Evolutionary conservation across 1,140 invertebrate genomes (phyloP).

Genomic region (Calycopis cecrops): DNA sequence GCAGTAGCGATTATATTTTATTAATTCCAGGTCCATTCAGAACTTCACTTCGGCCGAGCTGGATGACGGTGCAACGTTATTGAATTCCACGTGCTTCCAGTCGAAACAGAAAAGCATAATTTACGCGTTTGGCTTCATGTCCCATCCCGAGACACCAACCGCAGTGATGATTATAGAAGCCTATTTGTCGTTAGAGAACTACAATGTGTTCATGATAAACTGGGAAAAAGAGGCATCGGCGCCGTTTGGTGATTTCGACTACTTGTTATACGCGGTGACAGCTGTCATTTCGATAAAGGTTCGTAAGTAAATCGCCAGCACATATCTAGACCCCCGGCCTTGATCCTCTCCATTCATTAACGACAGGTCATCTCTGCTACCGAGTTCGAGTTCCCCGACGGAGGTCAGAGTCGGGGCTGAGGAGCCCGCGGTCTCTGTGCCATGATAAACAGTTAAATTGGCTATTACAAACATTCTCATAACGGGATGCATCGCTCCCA

Average conservation of each 20-base stretch:
- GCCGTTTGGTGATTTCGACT: not conserved
- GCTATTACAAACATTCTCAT: too few species aligned
- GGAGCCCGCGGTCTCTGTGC: too few species aligned
- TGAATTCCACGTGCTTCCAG: conserved; percentile 14
- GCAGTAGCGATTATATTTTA: not conserved
- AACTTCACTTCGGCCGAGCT: not conserved
- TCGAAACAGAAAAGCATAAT: conserved; percentile 9
- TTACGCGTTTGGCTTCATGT: conserved; percentile 17
- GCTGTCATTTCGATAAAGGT: conserved; percentile 10
- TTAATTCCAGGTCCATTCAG: not conserved
- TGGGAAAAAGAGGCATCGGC: conserved; percentile 17
- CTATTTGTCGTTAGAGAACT: conserved; percentile 7
- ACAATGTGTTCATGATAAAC: conserved; percentile 16
- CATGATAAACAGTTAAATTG: too few species aligned
- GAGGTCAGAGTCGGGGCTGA: too few species aligned
- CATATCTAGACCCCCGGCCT: too few species aligned
- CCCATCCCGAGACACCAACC: not conserved
- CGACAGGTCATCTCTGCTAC: too few species aligned
- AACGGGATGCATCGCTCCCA: too few species aligned
- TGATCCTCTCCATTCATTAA: too few species aligned
- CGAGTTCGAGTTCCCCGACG: too few species aligned
- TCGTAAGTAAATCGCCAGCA: too few species aligned
- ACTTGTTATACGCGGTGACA: not conserved
- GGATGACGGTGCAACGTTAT: not conserved
- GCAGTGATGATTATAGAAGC: not conserved